These are phyloP conservation scores for Lycophotia porphyrea DNA, from an alignment of 2,888 invertebrate species.

Conservation along the genomic window DNA sequence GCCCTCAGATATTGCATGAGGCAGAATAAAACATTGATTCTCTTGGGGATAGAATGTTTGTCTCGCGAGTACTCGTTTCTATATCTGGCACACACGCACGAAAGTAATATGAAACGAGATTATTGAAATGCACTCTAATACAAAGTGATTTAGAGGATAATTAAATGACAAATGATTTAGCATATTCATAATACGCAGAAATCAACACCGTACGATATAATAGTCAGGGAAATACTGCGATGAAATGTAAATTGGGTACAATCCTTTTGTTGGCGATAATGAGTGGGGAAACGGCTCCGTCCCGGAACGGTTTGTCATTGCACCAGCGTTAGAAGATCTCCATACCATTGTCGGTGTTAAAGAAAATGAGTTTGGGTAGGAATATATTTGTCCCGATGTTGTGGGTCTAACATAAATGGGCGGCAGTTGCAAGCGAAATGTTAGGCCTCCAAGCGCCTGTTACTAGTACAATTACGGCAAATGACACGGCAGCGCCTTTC, in stretches of 20 bases:
- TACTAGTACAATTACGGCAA: conserved; percentile 80
- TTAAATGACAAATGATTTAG: conserved; percentile 38
- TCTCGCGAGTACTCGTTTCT: conserved; percentile 37
- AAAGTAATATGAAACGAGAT: conserved; percentile 11
- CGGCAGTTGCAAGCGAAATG: conserved; percentile 71
- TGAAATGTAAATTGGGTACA: conserved; percentile 82
- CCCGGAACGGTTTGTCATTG: conserved; percentile 73
- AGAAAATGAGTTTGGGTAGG: conserved; percentile 60
- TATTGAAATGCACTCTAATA: conserved; percentile 24
- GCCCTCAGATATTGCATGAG: conserved; percentile 61
- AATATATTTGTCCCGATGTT: conserved; percentile 66
- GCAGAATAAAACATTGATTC: conserved; percentile 67
- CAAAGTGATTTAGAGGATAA: conserved; percentile 18
- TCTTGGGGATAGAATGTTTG: conserved; percentile 63
- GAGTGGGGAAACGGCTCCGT: conserved; percentile 77
- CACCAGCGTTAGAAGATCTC: conserved; percentile 63
- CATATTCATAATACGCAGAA: conserved; percentile 37
- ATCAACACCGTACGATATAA: conserved; percentile 68
- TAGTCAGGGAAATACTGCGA: conserved; percentile 69
- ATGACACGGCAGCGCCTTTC: conserved; percentile 76
- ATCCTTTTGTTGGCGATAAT: conserved; percentile 84
- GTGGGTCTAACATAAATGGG: conserved; percentile 73
- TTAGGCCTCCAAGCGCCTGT: conserved; percentile 76
- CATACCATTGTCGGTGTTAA: conserved; percentile 48
- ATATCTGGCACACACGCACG: background rate